Base-by-base conservation (phyloP, 2,113 vertebrate genomes). In the Vulpes ferrilata region DNA sequence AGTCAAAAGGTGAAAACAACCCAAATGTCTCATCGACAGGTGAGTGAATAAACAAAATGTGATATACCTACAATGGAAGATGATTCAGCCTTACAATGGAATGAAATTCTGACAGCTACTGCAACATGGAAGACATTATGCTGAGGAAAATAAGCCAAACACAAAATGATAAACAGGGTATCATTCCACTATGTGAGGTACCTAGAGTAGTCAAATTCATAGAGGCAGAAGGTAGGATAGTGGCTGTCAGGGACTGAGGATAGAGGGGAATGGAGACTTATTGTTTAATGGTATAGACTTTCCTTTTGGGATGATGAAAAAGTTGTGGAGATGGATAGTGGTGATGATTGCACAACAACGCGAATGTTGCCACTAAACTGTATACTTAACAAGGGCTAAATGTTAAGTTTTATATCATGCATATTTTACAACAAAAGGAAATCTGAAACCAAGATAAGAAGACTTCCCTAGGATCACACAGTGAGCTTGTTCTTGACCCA, bases 361-460 rank as follows among this genome's bases (percentile, higher is more conserved):
- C 5, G 30, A 87, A 59, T 64, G 2, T 60, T 13, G 17, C 17
- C 35, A 22, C 10, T 13, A 11, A 76, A 35, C 20, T 7, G 8
- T n/a, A 53, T 30, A 89, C 62, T 64, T 60, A 10, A 7, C 88
- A 64, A 3, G 6, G 57, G 10, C 30, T 84, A 48, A 74, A 59
- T 65, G 11, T 23, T 64, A 43, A 74, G 38, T 53, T 92, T 91
- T 62, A 38, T 62, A 19, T 57, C 35, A 6, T 67, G 3, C 67
- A 35, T 83, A 55, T 91, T 81, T 88, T 80, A 27, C 88, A n/a
- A 74, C 53, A 16, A 19, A 64, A 27, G 78, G n/a, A 80, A n/a
- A 65, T 17, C 60, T 48, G 8, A 93, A 86, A 51, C 12, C n/a
- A 71, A 90, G 53, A 88, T 94, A 80, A 92, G 27, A 95, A 85